phyloP scores from a whole-genome alignment of 1,140 invertebrate genomes.

The Arion vulgaris region DNA sequence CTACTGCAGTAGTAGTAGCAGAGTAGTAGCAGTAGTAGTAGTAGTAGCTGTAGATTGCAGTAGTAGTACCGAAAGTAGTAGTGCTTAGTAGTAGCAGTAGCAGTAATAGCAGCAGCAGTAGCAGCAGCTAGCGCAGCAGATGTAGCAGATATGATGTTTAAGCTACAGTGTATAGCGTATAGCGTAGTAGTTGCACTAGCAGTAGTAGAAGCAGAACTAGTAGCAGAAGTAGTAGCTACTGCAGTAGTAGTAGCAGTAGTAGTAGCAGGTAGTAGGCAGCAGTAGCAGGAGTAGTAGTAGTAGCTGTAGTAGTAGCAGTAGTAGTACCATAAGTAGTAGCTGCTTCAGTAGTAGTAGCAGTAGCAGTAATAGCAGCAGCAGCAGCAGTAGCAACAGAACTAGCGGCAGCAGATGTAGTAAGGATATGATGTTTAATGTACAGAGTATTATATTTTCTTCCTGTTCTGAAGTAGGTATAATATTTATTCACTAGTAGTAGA shows the following conservation, averaged over 20 bases:
- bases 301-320: constrained; percentile 8
- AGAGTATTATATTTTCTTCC: no score
- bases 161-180: no score
- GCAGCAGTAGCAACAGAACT: neutral
- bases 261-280: neutral
- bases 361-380: neutral
- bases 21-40: neutral
- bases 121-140: neutral
- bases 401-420: neutral
- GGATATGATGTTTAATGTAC: no score
- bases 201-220: constrained; percentile 7
- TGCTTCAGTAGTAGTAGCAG: neutral
- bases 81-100: neutral
- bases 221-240: neutral
- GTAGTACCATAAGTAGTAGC: neutral
- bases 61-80: neutral
- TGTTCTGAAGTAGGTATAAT: no score
- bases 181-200: neutral
- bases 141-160: no score
- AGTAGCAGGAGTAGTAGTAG: constrained; percentile 11
- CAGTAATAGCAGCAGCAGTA: constrained; percentile 7
- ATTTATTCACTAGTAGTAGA: no score
- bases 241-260: neutral
- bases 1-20: neutral
- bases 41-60: neutral